These are phyloP conservation scores for Carassius carassius DNA, from an alignment of 2,113 vertebrate genomes.

Conservation along the genomic window DNA sequence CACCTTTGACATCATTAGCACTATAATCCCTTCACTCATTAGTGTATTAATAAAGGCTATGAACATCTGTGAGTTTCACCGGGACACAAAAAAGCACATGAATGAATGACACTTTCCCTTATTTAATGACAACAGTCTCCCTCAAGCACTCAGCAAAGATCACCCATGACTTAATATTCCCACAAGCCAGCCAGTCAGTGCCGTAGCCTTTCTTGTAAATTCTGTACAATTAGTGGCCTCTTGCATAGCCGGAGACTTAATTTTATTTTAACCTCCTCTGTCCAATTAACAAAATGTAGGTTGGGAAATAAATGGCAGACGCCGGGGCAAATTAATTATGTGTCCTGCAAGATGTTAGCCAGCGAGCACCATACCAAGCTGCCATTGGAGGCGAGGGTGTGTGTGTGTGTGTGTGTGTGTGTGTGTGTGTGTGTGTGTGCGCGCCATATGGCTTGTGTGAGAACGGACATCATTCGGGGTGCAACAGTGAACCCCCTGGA, in stretches of 20 bases:
- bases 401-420: conserved; percentile 15
- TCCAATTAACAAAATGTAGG: conserved; percentile 81
- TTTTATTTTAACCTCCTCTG: conserved; percentile 75
- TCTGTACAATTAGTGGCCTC: conserved; percentile 68
- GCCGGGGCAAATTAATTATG: conserved; percentile 80
- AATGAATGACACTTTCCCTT: conserved; percentile 56
- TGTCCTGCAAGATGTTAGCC: conserved; percentile 79
- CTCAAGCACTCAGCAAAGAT: conserved; percentile 49
- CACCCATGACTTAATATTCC: conserved; percentile 53
- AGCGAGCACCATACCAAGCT: conserved; percentile 65
- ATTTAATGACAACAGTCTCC: conserved; percentile 48
- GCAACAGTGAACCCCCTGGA: conserved; percentile 51
- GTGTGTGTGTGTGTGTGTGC: conserved; percentile 48
- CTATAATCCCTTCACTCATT: conserved; percentile 51
- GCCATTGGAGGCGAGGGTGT: conserved; percentile 62
- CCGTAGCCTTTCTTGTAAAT: conserved; percentile 57
- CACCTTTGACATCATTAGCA: conserved; percentile 48
- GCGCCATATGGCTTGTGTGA: conserved; percentile 77
- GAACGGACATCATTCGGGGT: conserved; percentile 64
- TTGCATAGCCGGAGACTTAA: conserved; percentile 68
- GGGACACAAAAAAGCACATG: conserved; percentile 46
- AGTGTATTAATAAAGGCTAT: conserved; percentile 54
- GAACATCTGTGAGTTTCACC: conserved; percentile 52
- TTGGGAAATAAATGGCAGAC: conserved; percentile 81
- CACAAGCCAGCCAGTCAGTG: conserved; percentile 40